Evolutionary conservation across 2,113 vertebrate genomes (phyloP), one percentile per base, ranked within the genome.

Genomic region (Xiphorhynchus elegans): DNA sequence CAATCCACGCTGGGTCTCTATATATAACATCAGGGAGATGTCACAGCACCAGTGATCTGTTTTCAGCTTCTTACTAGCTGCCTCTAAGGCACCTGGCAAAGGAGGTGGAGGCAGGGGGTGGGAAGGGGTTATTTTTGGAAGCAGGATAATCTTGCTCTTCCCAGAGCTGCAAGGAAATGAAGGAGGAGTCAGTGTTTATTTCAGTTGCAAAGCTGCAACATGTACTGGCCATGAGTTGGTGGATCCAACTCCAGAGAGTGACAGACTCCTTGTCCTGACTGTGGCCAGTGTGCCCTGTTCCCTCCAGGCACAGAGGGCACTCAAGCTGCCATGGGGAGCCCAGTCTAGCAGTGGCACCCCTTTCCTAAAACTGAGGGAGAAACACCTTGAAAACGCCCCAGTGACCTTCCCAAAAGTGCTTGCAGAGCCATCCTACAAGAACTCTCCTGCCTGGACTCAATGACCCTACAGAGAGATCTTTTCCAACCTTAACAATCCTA

Each of bases 101-200:
- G 84, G 58, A 82, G 87, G n/a, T 40, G 87, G 90, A 75, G 75
- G 84, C 86, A 82, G 73, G 58, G 59, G 74, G 87, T 0, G 66
- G 74, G 89, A 49, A 53, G 52, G 84, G 84, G 87, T 79, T 96
- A 94, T 92, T 97, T 96, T 52, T 94, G 95, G 95, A 60, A 93
- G 92, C 83, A 81, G 76, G 73, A 68, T 70, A 17, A 93, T 67
- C 85, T 52, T 17, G 52, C 52, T 95, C 76, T 35, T 42, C 69
- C 60, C 23, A 29, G 68, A 87, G 83, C 86, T 84, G 60, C 80
- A 44, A 76, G 83, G 17, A 70, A 80, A 83, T 58, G 83, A 50
- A 58, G 69, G 76, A 60, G 47, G 19, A 82, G 49, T 20, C 25
- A 2, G 66, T 1, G 29, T 31, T 40, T 53, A 79, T 5, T 73